phyloP scores from a whole-genome alignment of 2,797 vertebrate genomes.

The Eulemur coronatus region DNA sequence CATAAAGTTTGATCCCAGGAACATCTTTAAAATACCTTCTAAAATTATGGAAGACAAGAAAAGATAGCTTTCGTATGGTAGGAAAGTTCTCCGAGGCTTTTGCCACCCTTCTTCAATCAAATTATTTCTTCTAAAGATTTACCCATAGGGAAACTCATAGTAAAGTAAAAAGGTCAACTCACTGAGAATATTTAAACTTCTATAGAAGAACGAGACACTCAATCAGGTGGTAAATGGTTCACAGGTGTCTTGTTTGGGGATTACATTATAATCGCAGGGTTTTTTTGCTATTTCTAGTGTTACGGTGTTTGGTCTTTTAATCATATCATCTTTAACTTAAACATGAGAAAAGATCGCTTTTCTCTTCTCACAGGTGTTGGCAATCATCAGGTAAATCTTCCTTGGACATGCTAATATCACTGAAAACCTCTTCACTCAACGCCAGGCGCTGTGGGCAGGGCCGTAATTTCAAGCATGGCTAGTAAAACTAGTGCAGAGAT shows the following conservation, averaged over 20 bases:
- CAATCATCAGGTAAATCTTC: neutral
- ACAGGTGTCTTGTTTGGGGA: slow-evolving; percentile 25
- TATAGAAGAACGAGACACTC: slow-evolving; percentile 40
- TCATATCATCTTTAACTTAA: neutral
- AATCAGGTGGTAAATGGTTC: neutral
- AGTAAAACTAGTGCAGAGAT: neutral
- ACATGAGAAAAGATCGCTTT: neutral
- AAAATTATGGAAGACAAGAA: slow-evolving; percentile 66
- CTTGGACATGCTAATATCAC: neutral
- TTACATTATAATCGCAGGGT: slow-evolving; percentile 23
- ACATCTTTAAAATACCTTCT: slow-evolving; percentile 64
- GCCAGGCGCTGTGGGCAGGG: neutral
- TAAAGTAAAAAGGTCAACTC: slow-evolving; percentile 67
- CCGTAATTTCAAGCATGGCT: neutral
- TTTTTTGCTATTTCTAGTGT: slow-evolving; percentile 16
- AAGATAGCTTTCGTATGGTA: slow-evolving; percentile 51
- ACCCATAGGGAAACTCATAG: slow-evolving; percentile 64
- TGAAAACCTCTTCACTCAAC: neutral
- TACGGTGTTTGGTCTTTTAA: slow-evolving; percentile 24
- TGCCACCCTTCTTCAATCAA: slow-evolving; percentile 11
- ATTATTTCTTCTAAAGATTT: slow-evolving; percentile 67
- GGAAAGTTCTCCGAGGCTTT: slow-evolving; percentile 41
- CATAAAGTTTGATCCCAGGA: slow-evolving; percentile 66
- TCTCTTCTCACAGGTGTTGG: neutral
- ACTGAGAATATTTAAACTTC: slow-evolving; percentile 55